These are phyloP conservation scores for Crocallis elinguaria DNA, from an alignment of 2,888 invertebrate species.

Conservation along the genomic window DNA sequence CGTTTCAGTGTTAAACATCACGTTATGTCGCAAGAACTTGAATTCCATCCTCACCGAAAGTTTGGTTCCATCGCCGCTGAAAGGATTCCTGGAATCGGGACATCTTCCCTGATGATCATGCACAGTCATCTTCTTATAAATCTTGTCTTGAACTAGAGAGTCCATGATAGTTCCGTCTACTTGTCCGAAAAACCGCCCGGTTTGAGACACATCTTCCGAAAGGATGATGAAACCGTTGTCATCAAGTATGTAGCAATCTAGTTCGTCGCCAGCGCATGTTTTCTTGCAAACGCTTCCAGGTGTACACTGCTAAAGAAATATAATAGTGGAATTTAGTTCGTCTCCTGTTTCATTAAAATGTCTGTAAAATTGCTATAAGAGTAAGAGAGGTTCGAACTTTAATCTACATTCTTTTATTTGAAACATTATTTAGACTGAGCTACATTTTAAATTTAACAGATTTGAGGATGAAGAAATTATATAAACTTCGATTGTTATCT, in stretches of 20 bases:
- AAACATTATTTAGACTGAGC: too few species aligned
- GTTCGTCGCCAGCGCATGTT: conserved; percentile 93
- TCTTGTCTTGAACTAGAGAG: conserved; percentile 94
- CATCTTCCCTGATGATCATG: conserved; percentile 96
- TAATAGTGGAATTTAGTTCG: background rate
- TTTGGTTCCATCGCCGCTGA: conserved; percentile 79
- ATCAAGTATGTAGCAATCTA: conserved; percentile 97
- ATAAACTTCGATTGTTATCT: too few species aligned
- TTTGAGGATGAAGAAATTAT: too few species aligned
- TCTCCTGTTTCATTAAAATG: too few species aligned
- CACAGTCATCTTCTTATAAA: conserved; percentile 94
- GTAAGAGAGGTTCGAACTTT: too few species aligned
- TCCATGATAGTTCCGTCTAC: conserved; percentile 98
- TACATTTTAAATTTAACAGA: too few species aligned
- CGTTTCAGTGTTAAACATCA: too few species aligned
- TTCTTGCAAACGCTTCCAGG: conserved; percentile 89
- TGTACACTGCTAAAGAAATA: conserved; percentile 85
- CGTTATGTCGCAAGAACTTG: too few species aligned
- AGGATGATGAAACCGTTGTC: conserved; percentile 97
- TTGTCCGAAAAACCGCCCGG: conserved; percentile 97
- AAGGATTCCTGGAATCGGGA: conserved; percentile 87
- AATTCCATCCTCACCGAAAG: conserved; percentile 54
- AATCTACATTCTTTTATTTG: too few species aligned
- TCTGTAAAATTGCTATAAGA: too few species aligned
- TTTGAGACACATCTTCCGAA: conserved; percentile 93